Conservation (phyloP, 1,140 invertebrate genomes). For the Temnothorax curvispinosus region DNA sequence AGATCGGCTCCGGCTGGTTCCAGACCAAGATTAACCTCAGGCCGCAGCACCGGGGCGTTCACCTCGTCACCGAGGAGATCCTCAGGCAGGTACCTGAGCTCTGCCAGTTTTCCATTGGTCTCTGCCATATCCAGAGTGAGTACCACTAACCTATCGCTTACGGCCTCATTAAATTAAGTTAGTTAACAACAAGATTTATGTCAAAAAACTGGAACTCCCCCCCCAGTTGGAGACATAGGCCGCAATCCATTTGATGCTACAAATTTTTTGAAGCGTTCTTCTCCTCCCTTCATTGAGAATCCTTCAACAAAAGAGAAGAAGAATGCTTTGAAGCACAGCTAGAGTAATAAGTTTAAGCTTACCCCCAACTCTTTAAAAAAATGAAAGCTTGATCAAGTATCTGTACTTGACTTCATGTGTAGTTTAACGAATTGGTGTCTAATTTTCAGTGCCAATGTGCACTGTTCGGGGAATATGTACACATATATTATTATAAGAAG, state of each 20-base stretch:
- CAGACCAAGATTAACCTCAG: constrained; percentile 98
- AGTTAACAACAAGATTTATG: no score
- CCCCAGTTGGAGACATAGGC: no score
- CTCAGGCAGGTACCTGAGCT: constrained; percentile 96
- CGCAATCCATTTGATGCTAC: no score
- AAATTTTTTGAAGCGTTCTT: no score
- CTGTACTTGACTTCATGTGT: not conserved
- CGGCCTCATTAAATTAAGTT: no score
- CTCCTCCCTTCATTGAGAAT: no score
- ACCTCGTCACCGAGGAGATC: constrained; percentile 98
- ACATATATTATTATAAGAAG: not conserved
- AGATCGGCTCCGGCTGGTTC: constrained; percentile 98
- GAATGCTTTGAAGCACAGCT: no score
- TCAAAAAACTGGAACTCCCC: no score
- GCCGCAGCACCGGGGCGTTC: constrained; percentile 97
- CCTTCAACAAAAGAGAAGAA: no score
- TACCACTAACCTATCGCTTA: constrained; percentile 69
- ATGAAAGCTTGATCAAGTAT: no score
- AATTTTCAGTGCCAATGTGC: not conserved
- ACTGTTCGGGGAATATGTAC: not conserved
- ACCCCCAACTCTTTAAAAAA: no score
- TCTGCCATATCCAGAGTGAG: constrained; percentile 98
- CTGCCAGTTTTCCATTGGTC: constrained; percentile 95
- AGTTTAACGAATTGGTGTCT: constrained; percentile 7
- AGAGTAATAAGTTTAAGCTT: no score